These are phyloP conservation scores for Motacilla alba DNA, from an alignment of 2,113 vertebrate species.

Conservation along the genomic window DNA sequence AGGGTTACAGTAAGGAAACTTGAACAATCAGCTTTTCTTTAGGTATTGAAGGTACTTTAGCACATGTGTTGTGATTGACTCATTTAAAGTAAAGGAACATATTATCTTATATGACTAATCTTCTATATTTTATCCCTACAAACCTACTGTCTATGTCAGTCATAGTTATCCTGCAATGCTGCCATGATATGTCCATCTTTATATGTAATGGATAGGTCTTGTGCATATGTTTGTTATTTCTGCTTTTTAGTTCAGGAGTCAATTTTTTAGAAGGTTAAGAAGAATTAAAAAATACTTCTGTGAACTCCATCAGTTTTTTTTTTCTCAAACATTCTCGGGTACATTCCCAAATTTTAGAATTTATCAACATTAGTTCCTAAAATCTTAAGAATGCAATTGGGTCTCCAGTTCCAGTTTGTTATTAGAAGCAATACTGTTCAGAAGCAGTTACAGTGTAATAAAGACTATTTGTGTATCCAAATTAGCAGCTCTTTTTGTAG, in stretches of 20 bases:
- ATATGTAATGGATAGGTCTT: background rate
- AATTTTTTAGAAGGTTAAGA: background rate
- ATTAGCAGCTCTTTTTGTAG: background rate
- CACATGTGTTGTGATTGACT: background rate
- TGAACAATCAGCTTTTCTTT: background rate
- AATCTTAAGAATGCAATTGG: background rate
- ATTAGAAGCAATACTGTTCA: background rate
- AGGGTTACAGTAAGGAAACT: background rate
- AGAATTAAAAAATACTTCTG: background rate
- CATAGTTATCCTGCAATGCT: background rate
- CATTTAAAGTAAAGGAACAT: background rate
- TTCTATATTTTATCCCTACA: background rate
- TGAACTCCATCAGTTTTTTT: fast-evolving
- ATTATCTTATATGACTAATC: background rate
- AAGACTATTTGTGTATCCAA: background rate
- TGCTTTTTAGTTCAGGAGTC: background rate
- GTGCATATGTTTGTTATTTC: background rate
- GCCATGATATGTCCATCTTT: background rate
- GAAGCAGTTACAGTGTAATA: background rate
- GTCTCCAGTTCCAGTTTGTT: background rate
- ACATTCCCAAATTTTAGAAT: background rate
- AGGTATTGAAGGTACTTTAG: background rate
- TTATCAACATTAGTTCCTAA: background rate
- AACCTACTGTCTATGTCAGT: background rate
- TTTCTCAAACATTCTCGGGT: background rate